Evolutionary conservation across 1,140 invertebrate genomes (phyloP), one percentile per base, ranked within the genome.

Genomic region (Brachionus rotundiformis): DNA sequence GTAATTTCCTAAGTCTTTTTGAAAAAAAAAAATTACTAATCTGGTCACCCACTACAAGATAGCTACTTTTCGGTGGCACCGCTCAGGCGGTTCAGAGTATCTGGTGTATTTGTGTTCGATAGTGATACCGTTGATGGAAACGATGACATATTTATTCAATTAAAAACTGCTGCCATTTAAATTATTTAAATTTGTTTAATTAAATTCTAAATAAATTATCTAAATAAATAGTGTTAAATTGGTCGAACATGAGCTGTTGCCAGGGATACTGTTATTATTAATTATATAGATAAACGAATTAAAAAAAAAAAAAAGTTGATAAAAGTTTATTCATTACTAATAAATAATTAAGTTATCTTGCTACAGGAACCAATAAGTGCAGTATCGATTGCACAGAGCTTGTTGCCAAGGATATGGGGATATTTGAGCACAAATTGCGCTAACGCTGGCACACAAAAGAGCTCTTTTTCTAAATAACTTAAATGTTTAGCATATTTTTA

Each of bases 81-180:
- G 29, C 68, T 73, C n/a, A 73, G 25, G 36, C 68, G 63, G 33
- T 68, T 68, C 16, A 68, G 31, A n/a, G 63, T 33, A 8, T 68
- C 63, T 33, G 63, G 3, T 29, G 25, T 13, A 29, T 29, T 63
- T 27, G 61, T 10, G 19, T 68, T 68, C 16, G 33, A 68, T 19
- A 68, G 16, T 19, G 63, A 68, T 33, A 68, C 63, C 16, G 63
- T 68, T 31, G 63, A 68, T 36, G 63, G 63, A 68, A 68, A 68
- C 29, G 63, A 68, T 68, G 63, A 68, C 63, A 68, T 68, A 63
- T 63, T 63, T 23, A 29, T 29, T 29, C 23, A 63, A 23, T 63
- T 27, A 68, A 36, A 36, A 39, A n/a, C 36, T 39, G 31, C 63
- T 33, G 63, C 63, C 63, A 68, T 68, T 68, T 68, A 68, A 68